Conservation (phyloP, 1,140 invertebrate genomes). For the Drosophila dunni region DNA sequence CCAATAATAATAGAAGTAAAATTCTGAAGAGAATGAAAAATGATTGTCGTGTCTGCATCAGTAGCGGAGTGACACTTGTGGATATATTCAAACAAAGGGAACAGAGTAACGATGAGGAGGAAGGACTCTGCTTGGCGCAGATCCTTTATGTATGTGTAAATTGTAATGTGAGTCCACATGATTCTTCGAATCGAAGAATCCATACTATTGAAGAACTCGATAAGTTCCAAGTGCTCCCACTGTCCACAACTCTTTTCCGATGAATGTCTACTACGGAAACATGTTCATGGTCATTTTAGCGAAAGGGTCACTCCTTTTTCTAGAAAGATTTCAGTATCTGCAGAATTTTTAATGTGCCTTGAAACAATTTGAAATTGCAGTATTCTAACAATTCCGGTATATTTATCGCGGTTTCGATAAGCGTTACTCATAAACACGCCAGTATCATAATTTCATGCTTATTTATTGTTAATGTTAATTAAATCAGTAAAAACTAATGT, state of each 20-base stretch:
- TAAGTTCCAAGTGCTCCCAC: constrained; percentile 98
- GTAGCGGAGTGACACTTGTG: neutral
- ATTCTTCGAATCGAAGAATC: no score
- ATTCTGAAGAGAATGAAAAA: constrained; percentile 4
- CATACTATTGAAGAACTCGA: constrained; percentile 99
- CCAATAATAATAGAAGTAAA: neutral
- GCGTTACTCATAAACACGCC: no score
- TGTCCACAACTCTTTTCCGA: no score
- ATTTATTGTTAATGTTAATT: no score
- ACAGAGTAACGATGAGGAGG: neutral
- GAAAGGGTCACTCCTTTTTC: neutral
- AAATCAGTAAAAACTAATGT: no score
- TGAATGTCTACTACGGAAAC: neutral
- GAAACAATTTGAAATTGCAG: no score
- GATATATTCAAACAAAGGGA: neutral
- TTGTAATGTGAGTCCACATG: neutral
- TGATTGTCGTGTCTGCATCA: constrained; percentile 16
- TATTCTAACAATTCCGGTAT: no score
- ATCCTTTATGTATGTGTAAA: constrained; percentile 79
- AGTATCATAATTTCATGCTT: no score
- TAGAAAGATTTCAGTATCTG: neutral
- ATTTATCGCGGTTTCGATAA: no score
- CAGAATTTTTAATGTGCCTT: no score
- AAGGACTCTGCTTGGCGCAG: neutral
- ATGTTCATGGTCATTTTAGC: neutral